Evolutionary conservation across 2,888 invertebrate species (phyloP), one percentile per base, ranked within the genome.

Genomic region (Homarus gammarus): DNA sequence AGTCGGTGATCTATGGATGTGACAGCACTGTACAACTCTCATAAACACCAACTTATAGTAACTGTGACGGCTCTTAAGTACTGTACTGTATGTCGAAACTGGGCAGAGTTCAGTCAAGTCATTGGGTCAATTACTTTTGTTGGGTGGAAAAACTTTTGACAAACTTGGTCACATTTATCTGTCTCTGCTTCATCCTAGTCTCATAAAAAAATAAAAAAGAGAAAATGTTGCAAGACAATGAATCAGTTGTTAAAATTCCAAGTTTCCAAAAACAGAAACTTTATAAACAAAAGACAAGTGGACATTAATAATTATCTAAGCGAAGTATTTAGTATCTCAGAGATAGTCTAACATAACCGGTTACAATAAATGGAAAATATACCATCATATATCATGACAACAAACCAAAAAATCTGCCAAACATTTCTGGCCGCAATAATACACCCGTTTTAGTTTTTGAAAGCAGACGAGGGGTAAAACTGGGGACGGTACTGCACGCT

Each of bases 361-460:
- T 56, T 51, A n/a, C 10, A 36, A 81, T 61, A 38, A 36, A n/a
- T 38, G 40, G 12, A 56, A 61, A 33, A 33, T 18, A 22, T 31
- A 33, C 36, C 79, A 36, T 79, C 27, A 27, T 38, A 6, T 27
- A 64, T 81, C 40, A 81, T 33, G 15, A 8, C n/a, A 81, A 81
- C 64, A 64, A 56, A 81, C 38, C 40, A n/a, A 22, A 18, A 56
- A 22, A 40, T 38, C 33, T 38, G 40, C 61, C 56, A 81, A 56
- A 64, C 81, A 56, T 81, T 40, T 56, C 81, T 81, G 81, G 81
- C 64, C 81, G 81, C 81, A 81, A 64, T 81, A 81, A 81, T 61
- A 81, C 64, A 81, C 81, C 81, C 81, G 81, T 81, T 81, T 64
- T 64, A 81, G 64, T 64, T 61, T 64, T 61, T n/a, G 40, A 64